Percentiles rank a stretch among this genome's conserved stretches.
Evolutionary conservation across 35 echinoderm and acorn worm species (phyloP).

Genomic region (Strongylocentrotus purpuratus): DNA sequence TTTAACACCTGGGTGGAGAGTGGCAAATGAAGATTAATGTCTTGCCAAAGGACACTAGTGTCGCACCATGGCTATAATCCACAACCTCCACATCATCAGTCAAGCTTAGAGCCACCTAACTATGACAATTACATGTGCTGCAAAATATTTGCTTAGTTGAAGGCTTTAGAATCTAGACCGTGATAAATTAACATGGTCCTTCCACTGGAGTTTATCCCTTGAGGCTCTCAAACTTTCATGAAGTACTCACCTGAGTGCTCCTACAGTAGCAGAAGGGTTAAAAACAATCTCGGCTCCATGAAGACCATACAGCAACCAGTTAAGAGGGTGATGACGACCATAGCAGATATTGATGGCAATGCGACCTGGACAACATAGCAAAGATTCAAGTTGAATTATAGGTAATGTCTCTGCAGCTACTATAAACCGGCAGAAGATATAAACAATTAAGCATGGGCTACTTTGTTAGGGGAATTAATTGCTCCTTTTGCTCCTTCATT

Average conservation of each 20-base stretch:
- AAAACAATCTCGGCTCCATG: conserved; percentile 98
- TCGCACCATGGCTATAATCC: too few species aligned
- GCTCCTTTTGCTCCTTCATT: neutral
- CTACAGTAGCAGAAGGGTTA: conserved; percentile 97
- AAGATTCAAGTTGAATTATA: neutral
- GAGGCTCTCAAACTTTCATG: neutral
- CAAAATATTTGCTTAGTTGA: too few species aligned
- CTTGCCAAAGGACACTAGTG: too few species aligned
- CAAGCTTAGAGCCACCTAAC: too few species aligned
- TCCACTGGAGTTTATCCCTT: too few species aligned
- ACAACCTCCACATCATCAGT: too few species aligned
- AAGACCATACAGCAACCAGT: conserved; percentile 95
- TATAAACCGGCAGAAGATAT: neutral
- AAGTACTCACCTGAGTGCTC: conserved; percentile 78
- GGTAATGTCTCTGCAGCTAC: neutral
- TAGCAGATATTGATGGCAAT: conserved; percentile 99
- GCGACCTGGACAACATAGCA: conserved; percentile 53
- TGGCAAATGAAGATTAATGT: too few species aligned
- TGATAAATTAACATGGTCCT: too few species aligned
- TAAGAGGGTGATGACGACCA: conserved; percentile 95
- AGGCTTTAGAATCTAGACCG: too few species aligned
- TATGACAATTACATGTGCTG: too few species aligned
- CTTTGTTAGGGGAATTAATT: neutral
- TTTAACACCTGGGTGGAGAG: too few species aligned
- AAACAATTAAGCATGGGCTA: neutral